A percentile compares a stretch with the other conserved stretches of the same genome.
Conservation (phyloP, 92 coral and sea anemone genomes). For the Hydrozoanthus gracilis region DNA sequence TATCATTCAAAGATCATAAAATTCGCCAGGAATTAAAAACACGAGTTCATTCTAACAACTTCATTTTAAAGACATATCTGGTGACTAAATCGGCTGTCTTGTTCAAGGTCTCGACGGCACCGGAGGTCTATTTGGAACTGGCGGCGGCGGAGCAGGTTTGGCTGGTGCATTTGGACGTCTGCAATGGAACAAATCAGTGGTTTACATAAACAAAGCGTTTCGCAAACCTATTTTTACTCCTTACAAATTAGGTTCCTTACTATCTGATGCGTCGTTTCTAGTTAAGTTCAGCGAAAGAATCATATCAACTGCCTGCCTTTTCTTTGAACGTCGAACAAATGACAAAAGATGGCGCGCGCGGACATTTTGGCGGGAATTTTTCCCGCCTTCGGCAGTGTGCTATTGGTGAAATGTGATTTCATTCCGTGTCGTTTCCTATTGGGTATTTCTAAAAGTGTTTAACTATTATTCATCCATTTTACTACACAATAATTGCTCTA, state of each 20-base stretch:
- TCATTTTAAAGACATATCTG: too few species aligned
- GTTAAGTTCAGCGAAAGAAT: not conserved
- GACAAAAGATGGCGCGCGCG: not conserved
- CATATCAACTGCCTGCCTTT: too few species aligned
- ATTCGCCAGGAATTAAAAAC: too few species aligned
- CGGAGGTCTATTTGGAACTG: conserved; percentile 95
- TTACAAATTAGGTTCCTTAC: too few species aligned
- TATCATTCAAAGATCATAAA: too few species aligned
- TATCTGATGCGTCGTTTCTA: not conserved
- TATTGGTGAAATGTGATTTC: too few species aligned
- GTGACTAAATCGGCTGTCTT: not conserved
- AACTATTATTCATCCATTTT: not conserved
- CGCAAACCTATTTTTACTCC: too few species aligned
- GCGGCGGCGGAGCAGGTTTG: conserved; percentile 96
- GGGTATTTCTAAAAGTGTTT: not conserved
- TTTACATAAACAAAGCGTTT: not conserved
- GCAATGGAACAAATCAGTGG: conserved; percentile 4
- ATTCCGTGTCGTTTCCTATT: not conserved
- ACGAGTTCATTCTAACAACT: too few species aligned
- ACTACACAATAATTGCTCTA: too few species aligned
- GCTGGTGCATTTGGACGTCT: conserved; percentile 97
- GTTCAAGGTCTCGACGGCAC: conserved; percentile 92
- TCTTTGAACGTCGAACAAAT: not conserved
- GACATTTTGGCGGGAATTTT: not conserved
- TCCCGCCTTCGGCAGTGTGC: not conserved